Base-by-base conservation (phyloP, 2,888 invertebrate species). In the Odontocolon sp. region DNA sequence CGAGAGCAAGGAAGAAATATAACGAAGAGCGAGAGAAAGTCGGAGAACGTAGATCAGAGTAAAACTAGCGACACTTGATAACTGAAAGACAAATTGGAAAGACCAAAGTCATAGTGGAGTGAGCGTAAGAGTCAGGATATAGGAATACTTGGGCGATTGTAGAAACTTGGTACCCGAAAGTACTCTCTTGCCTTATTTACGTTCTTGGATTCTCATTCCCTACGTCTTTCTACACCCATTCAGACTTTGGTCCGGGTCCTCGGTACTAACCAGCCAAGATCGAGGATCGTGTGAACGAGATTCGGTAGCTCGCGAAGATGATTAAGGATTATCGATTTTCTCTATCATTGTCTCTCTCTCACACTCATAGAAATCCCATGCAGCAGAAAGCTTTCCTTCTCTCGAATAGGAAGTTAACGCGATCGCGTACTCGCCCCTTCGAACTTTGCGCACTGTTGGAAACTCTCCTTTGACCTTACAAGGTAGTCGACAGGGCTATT, bases 291-390 rank as follows among this genome's bases (percentile, higher is more conserved):
- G 63, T 56, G 70, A 61, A 66, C 45, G 45, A 31, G 28, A 63
- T 14, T 40, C 40, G 14, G 36, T 57, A 2, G 16, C 33, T 67
- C 56, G 71, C 26, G 36, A 47, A 33, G 57, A 77, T 77, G 67
- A 77, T 77, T 77, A 72, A 71, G 47, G 63, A 77, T 67, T 77
- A 77, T 77, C 71, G 76, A 77, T 71, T 47, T 23, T 40, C 16
- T 2, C 3, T n/a, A 31, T 18, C 67, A 26, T 52, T 42, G 42
- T 16, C 67, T 56, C 31, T 16, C 38, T 68, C 28, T 6, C 56
- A 42, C 42, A 14, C 11, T n/a, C 50, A 31, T 45, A 31, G n/a
- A 38, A 57, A 66, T 28, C 54, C 33, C 23, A 28, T n/a, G n/a
- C n/a, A n/a, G n/a, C n/a, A n/a, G n/a, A 42, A 31, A 26, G 9